phyloP scores from a whole-genome alignment of 2,113 vertebrate genomes.

The Halcyon senegalensis region DNA sequence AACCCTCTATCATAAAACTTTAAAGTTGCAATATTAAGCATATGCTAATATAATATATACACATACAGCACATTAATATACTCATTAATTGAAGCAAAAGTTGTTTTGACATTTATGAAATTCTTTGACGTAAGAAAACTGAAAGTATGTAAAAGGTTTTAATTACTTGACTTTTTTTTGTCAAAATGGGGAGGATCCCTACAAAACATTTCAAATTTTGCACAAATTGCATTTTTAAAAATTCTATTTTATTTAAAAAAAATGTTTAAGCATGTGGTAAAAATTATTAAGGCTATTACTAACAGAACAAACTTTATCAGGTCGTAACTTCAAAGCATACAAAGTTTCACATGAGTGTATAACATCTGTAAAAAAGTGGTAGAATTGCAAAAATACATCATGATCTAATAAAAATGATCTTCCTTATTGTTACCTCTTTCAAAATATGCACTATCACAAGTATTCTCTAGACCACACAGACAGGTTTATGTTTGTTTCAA shows the following conservation, averaged over 20 bases:
- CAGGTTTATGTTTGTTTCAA: neutral
- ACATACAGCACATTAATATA: neutral
- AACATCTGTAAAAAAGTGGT: neutral
- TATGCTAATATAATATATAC: neutral
- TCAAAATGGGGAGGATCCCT: neutral
- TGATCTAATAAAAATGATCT: neutral
- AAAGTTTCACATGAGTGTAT: neutral
- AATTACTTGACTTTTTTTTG: neutral
- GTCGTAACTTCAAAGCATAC: neutral
- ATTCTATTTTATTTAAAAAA: neutral
- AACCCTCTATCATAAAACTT: neutral
- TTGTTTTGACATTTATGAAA: neutral
- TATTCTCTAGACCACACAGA: neutral
- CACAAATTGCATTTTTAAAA: neutral
- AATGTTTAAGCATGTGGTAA: fast-evolving
- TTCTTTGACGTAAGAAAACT: neutral
- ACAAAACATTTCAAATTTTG: neutral
- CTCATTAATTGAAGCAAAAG: neutral
- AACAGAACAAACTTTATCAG: neutral
- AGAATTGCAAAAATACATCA: neutral
- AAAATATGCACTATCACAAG: neutral
- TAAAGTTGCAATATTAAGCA: neutral
- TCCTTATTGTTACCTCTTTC: neutral
- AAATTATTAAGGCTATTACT: neutral
- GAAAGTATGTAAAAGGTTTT: neutral